Evolutionary conservation across 2,113 vertebrate species (phyloP).

Genomic region (Hiodon tergisus): DNA sequence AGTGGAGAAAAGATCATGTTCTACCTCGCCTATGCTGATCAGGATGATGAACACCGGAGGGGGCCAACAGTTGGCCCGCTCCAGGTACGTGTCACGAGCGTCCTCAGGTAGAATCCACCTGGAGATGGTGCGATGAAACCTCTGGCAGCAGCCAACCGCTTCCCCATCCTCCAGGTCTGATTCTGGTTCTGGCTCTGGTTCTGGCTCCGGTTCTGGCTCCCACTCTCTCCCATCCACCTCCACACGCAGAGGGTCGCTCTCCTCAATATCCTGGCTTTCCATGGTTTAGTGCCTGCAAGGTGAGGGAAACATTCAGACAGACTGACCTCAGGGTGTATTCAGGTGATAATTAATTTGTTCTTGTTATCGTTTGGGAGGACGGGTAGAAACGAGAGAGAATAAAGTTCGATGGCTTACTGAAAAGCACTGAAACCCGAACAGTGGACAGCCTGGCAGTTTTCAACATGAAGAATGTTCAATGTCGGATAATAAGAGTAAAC

Average conservation of each 20-base stretch:
- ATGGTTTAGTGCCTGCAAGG: conserved; percentile 31
- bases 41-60: conserved; percentile 81
- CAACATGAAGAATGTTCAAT: too few relatives aligned
- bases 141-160: conserved; percentile 44
- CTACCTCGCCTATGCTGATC: conserved; percentile 78
- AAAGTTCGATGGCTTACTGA: too few relatives aligned
- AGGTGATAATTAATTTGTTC: too few relatives aligned
- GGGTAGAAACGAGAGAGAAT: too few relatives aligned
- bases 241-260: conserved; percentile 42
- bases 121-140: conserved; percentile 65
- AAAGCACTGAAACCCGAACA: too few relatives aligned
- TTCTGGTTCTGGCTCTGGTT: background rate
- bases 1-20: too few relatives aligned
- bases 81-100: conserved; percentile 57
- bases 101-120: conserved; percentile 78
- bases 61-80: conserved; percentile 76
- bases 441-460: too few relatives aligned
- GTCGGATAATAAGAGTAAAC: too few relatives aligned
- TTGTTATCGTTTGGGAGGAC: too few relatives aligned
- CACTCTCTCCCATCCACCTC: conserved; percentile 28
- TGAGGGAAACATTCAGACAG: background rate
- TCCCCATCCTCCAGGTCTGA: conserved; percentile 14
- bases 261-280: conserved; percentile 47
- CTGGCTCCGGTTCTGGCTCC: too few relatives aligned
- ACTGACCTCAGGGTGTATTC: too few relatives aligned